phyloP scores from a whole-genome alignment of 2,797 vertebrate genomes.

The Lophotriccus pileatus region DNA sequence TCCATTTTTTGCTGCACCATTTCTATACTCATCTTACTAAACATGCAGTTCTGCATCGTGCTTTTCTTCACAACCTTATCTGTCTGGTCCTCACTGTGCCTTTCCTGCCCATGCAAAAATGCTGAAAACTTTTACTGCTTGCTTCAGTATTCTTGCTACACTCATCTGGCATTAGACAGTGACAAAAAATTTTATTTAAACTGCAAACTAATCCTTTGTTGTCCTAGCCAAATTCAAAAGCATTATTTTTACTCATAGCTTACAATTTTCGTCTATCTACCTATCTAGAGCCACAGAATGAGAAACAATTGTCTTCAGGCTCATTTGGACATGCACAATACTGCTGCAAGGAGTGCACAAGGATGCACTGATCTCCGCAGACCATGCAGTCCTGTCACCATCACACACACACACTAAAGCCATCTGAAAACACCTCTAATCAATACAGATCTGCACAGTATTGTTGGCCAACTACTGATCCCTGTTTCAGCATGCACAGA shows the following conservation, averaged over 20 bases:
- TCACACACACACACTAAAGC: background rate
- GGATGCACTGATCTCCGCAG: background rate
- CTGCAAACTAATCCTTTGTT: background rate
- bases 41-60: background rate
- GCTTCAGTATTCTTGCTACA: background rate
- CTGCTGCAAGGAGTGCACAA: background rate
- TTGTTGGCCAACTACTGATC: background rate
- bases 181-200: background rate
- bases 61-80: background rate
- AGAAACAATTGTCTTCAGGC: background rate
- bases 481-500: background rate
- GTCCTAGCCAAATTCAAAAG: background rate
- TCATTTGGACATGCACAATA: background rate
- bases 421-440: background rate
- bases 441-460: background rate
- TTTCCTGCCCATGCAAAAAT: background rate
- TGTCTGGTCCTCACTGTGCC: background rate
- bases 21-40: background rate
- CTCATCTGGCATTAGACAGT: background rate
- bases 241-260: background rate
- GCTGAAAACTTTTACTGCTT: constrained; percentile 2
- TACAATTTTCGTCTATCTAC: background rate
- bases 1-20: background rate
- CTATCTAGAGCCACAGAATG: background rate
- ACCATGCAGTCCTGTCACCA: background rate